These are phyloP conservation scores for Tipula helvola DNA, from an alignment of 2,888 invertebrate genomes.

Conservation along the genomic window DNA sequence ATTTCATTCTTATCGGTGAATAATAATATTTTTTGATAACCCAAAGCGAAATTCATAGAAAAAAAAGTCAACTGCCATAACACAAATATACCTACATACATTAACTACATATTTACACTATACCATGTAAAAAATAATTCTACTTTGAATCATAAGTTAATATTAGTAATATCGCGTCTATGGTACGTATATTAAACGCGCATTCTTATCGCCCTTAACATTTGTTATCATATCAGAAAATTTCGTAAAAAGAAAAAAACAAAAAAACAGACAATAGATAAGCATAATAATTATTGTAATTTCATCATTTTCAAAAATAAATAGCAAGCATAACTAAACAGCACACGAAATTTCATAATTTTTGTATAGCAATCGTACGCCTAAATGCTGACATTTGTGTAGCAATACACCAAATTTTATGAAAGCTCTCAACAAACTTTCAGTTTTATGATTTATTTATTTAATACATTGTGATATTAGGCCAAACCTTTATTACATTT, in stretches of 20 bases:
- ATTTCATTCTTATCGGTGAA: not conserved
- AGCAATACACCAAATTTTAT: not conserved
- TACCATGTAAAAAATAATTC: not conserved
- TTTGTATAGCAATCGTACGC: not conserved
- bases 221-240: not conserved
- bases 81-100: not conserved
- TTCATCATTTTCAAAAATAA: not conserved
- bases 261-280: not conserved
- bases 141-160: not conserved
- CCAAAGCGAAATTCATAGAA: not conserved
- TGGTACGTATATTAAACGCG: not conserved
- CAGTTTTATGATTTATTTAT: not conserved
- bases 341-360: not conserved
- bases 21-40: not conserved
- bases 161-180: not conserved
- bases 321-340: not conserved
- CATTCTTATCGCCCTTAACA: not conserved
- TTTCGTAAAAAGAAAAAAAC: not conserved
- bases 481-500: not conserved
- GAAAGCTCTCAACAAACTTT: not conserved
- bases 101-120: not conserved
- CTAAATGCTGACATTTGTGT: not conserved
- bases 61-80: not conserved
- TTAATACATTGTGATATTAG: not conserved
- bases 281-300: not conserved